Evolutionary conservation across 2,113 vertebrate species (phyloP).

Genomic region (Seriola rivoliana): DNA sequence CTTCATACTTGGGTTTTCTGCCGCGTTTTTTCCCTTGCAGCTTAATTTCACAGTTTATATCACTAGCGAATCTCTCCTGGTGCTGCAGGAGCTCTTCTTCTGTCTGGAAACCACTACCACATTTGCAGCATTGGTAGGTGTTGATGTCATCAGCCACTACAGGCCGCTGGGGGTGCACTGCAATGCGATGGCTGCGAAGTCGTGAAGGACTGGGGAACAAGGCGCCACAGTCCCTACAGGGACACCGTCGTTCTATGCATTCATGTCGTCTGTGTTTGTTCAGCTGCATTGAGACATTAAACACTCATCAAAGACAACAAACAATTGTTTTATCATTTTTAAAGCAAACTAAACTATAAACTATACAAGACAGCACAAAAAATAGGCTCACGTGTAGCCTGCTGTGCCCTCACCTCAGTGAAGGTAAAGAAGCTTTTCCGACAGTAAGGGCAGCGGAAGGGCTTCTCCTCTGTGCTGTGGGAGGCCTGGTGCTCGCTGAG

Average conservation of each 20-base stretch:
- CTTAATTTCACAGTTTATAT: constrained; percentile 42
- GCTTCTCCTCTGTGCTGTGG: constrained; percentile 82
- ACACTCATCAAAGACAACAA: neutral
- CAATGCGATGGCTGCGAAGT: constrained; percentile 78
- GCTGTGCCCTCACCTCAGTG: constrained; percentile 75
- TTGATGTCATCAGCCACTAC: constrained; percentile 53
- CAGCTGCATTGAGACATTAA: constrained; percentile 69
- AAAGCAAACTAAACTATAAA: neutral
- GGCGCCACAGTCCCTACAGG: constrained; percentile 79
- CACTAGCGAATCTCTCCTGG: constrained; percentile 76
- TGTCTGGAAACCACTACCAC: constrained; percentile 72
- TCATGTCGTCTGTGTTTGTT: constrained; percentile 80
- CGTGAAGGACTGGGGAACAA: constrained; percentile 73
- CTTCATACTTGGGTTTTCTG: constrained; percentile 65
- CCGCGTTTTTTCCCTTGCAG: constrained; percentile 57
- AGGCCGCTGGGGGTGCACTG: constrained; percentile 64
- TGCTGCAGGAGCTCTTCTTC: constrained; percentile 81
- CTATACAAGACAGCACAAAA: neutral
- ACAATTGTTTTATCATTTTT: neutral
- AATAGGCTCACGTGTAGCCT: neutral
- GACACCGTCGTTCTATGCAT: constrained; percentile 77
- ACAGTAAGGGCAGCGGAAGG: constrained; percentile 82
- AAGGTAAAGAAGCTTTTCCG: constrained; percentile 79
- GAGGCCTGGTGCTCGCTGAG: constrained; percentile 81
- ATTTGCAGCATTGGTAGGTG: constrained; percentile 82